Evolutionary conservation across 2,888 invertebrate genomes (phyloP).

Genomic region (Apotomis capreana): DNA sequence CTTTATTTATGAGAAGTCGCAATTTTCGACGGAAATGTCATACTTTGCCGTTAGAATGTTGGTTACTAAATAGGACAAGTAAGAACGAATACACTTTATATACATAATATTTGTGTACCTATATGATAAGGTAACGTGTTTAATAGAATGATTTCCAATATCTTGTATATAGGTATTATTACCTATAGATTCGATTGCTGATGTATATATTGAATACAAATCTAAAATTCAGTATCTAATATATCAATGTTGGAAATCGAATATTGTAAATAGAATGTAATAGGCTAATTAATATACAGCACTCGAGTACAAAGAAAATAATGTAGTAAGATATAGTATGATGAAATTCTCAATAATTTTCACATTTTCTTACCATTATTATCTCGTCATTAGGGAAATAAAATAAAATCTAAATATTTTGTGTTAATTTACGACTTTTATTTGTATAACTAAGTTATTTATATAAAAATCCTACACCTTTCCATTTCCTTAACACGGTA

Average conservation of each 20-base stretch:
- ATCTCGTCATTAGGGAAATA: constrained; percentile 64
- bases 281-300: constrained; percentile 61
- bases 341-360: constrained; percentile 47
- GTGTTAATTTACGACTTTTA: constrained; percentile 68
- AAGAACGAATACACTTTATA: no score
- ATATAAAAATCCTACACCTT: constrained; percentile 3
- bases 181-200: not conserved
- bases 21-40: no score
- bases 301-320: constrained; percentile 77
- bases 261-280: constrained; percentile 43
- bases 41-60: no score
- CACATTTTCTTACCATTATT: constrained; percentile 46
- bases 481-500: not conserved
- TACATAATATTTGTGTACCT: not conserved
- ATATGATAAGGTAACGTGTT: not conserved
- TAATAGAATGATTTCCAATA: not conserved
- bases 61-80: no score
- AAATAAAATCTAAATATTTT: constrained; percentile 77
- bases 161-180: not conserved
- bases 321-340: constrained; percentile 50
- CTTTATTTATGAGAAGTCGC: no score
- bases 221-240: constrained; percentile 12
- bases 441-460: constrained; percentile 46
- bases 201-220: constrained; percentile 4
- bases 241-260: constrained; percentile 36